phyloP scores from a whole-genome alignment of 2,113 vertebrate species.

The Dicentrarchus labrax region DNA sequence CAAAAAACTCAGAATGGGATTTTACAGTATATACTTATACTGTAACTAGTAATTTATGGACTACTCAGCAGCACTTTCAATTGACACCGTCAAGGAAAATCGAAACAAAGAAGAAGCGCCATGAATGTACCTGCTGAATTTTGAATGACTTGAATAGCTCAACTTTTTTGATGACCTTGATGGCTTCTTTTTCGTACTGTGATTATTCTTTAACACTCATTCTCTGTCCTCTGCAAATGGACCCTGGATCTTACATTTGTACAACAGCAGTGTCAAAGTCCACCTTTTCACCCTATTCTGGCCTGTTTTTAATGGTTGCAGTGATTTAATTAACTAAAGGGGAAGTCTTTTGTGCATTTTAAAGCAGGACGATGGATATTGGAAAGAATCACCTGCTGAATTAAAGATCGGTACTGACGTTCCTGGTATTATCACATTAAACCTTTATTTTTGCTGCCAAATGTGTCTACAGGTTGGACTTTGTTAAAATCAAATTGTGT shows the following conservation, averaged over 20 bases:
- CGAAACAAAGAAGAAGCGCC: neutral
- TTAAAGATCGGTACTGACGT: neutral
- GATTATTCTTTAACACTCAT: neutral
- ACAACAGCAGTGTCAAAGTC: neutral
- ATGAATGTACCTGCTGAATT: neutral
- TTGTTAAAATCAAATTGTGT: neutral
- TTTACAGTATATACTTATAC: neutral
- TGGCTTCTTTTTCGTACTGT: neutral
- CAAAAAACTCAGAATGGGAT: neutral
- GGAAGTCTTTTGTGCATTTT: neutral
- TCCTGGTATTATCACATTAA: neutral
- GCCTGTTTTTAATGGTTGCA: neutral
- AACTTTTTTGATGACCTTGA: neutral
- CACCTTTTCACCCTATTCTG: neutral
- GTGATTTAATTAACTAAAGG: conserved; percentile 10
- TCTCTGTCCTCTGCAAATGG: neutral
- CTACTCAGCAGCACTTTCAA: neutral
- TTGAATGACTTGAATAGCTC: neutral
- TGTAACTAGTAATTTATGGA: conserved; percentile 6
- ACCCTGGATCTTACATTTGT: neutral
- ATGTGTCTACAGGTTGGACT: neutral
- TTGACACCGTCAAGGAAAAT: neutral
- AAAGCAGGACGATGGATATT: neutral
- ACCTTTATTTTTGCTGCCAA: neutral
- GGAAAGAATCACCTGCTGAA: conserved; percentile 2